Base-by-base conservation (phyloP, 2,888 invertebrate genomes). In the Drosophila bunnanda region DNA sequence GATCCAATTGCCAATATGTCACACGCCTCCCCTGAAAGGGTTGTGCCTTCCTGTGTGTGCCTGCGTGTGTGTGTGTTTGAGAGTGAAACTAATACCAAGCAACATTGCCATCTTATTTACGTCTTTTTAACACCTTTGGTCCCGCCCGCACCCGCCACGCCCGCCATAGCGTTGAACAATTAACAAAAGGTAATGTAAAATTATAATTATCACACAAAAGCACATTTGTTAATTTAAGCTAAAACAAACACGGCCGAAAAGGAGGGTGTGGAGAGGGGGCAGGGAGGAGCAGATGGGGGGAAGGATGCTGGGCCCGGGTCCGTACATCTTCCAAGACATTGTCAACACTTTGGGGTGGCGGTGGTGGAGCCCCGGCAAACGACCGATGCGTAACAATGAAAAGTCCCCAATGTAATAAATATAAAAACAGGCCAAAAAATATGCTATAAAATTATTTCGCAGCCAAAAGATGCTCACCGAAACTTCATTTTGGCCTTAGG, bases 141-240 rank as follows among this genome's bases (percentile, higher is more conserved):
- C 70, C 70, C 68, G 50, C 61, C 62, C 60, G 36, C 38, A 30
- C 34, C 34, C 38, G 17, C 28, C 60, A 25, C 50, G 10, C 50
- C 50, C 34, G 50, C 50, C 28, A 52, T 39, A 48, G 66, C 82
- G 90, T 87, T 88, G 82, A 89, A 90, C 90, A 90, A 90, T 90
- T 91, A 90, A 91, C 90, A 83, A 88, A 86, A 90, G 89, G 89
- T 91, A 91, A 91, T 90, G 91, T 90, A 89, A 90, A 91, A 89
- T 90, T 90, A 90, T 91, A 90, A 90, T 91, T 90, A 91, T 89
- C 89, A 88, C 82, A 89, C 82, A 82, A 80, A 80, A 77, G 79
- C 89, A 85, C 85, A 90, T 91, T 91, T 90, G 91, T 91, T 90
- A 84, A 90, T 87, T 91, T 91, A 88, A 89, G 88, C 85, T 72